These are phyloP conservation scores for Burhinus oedicnemus DNA, from an alignment of 2,113 vertebrate species.

Conservation along the genomic window DNA sequence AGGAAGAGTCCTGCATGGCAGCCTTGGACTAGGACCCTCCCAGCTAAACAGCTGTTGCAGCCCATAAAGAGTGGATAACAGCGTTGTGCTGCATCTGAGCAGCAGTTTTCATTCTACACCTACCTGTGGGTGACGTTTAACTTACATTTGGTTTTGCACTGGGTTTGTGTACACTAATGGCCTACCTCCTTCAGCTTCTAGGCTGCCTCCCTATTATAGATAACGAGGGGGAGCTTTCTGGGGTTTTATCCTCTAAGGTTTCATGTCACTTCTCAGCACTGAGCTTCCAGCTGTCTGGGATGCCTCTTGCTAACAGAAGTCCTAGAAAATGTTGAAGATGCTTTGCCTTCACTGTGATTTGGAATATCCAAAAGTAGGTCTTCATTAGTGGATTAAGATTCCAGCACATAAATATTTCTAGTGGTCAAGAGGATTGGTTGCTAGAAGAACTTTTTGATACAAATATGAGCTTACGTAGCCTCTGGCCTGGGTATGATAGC, in stretches of 20 bases:
- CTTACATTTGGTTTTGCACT: not conserved
- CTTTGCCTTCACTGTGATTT: not conserved
- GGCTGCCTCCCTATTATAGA: not conserved
- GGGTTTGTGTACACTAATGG: not conserved
- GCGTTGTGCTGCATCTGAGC: fast-evolving
- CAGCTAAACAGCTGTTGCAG: not conserved
- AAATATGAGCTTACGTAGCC: not conserved
- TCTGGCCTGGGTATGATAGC: not conserved
- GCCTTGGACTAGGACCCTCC: not conserved
- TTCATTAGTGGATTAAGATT: not conserved
- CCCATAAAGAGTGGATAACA: not conserved
- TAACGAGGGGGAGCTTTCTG: not conserved
- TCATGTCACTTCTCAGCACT: fast-evolving
- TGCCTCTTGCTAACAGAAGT: not conserved
- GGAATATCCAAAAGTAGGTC: not conserved
- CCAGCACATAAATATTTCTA: not conserved
- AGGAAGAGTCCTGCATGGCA: not conserved
- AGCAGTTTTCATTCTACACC: not conserved
- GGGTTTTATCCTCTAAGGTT: not conserved
- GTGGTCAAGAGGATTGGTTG: not conserved
- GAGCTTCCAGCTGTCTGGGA: not conserved
- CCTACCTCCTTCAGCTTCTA: not conserved
- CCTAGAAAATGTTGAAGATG: not conserved
- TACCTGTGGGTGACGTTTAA: not conserved
- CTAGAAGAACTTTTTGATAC: not conserved